phyloP scores from a whole-genome alignment of 2,888 invertebrate genomes.

The Eupeodes latifasciatus region DNA sequence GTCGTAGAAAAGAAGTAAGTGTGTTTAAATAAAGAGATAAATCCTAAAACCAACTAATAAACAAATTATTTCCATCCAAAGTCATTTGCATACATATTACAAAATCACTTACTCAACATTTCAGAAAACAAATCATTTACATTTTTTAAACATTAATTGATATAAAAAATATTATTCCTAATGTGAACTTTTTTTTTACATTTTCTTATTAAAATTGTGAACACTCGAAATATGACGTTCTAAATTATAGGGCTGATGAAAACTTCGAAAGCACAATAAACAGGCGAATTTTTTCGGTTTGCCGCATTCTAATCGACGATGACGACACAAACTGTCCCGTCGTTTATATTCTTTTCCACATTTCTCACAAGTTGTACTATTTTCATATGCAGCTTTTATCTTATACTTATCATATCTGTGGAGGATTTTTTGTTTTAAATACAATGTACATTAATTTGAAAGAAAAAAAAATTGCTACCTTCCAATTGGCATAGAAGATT shows the following conservation, averaged over 20 bases:
- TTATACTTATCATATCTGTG: slow-evolving; percentile 22
- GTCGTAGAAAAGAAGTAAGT: too few relatives aligned
- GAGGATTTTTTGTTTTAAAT: neutral
- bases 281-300: slow-evolving; percentile 82
- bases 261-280: slow-evolving; percentile 81
- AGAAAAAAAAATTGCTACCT: slow-evolving; percentile 26
- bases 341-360: slow-evolving; percentile 85
- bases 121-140: too few relatives aligned
- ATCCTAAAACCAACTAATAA: too few relatives aligned
- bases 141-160: too few relatives aligned
- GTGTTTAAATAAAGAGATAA: too few relatives aligned
- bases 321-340: slow-evolving; percentile 90
- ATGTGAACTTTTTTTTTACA: neutral
- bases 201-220: slow-evolving; percentile 34
- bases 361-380: slow-evolving; percentile 39
- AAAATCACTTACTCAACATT: too few relatives aligned
- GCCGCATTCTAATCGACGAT: slow-evolving; percentile 84
- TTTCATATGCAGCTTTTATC: neutral
- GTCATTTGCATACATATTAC: too few relatives aligned
- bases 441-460: neutral
- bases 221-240: slow-evolving; percentile 70
- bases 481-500: neutral
- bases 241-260: slow-evolving; percentile 80
- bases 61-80: too few relatives aligned
- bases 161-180: neutral